phyloP scores from a whole-genome alignment of 2,113 vertebrate genomes.

The Morphnarchus princeps region DNA sequence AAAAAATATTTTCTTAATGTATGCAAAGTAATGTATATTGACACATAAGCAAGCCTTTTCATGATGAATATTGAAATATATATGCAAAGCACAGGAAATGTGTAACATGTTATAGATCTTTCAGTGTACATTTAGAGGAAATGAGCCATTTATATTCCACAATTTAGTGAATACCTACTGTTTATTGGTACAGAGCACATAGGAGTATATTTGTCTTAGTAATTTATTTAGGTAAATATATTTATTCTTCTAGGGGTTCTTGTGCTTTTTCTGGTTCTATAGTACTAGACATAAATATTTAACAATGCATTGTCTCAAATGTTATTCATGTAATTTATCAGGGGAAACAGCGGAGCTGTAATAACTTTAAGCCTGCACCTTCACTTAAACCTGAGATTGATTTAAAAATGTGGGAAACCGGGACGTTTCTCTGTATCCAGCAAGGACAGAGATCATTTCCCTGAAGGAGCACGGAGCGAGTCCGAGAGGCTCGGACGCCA shows the following conservation, averaged over 20 bases:
- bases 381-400: slow-evolving; percentile 80
- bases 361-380: slow-evolving; percentile 79
- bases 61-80: slow-evolving; percentile 90
- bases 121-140: slow-evolving; percentile 85
- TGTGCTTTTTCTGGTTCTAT: slow-evolving; percentile 78
- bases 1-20: slow-evolving; percentile 77
- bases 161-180: slow-evolving; percentile 88
- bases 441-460: slow-evolving; percentile 3
- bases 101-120: slow-evolving; percentile 85
- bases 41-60: slow-evolving; percentile 82
- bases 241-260: slow-evolving; percentile 84
- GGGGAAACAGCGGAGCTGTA: slow-evolving; percentile 74
- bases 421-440: slow-evolving; percentile 30
- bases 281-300: slow-evolving; percentile 85
- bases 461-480: neutral
- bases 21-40: slow-evolving; percentile 88
- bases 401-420: slow-evolving; percentile 65
- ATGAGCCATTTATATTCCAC: slow-evolving; percentile 89
- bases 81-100: slow-evolving; percentile 86
- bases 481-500: neutral
- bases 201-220: slow-evolving; percentile 87
- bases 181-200: slow-evolving; percentile 86
- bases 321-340: slow-evolving; percentile 87
- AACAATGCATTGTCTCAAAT: slow-evolving; percentile 85
- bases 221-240: slow-evolving; percentile 91